A percentile compares a stretch with the other conserved stretches of the same genome.
Evolutionary conservation across 1,140 invertebrate genomes (phyloP).

Genomic region (Anagrus nilaparvatae): DNA sequence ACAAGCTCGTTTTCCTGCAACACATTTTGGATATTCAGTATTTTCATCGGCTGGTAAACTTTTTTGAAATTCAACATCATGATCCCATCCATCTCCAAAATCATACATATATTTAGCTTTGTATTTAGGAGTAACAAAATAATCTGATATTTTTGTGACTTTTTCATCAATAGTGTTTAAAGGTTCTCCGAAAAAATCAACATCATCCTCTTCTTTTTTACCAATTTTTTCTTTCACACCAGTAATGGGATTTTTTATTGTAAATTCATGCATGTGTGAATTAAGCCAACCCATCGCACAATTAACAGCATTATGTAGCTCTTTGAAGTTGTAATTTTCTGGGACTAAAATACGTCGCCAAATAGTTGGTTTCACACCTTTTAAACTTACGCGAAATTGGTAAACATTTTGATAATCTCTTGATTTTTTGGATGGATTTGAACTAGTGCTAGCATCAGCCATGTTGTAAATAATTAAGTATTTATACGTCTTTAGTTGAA

Average conservation of each 20-base stretch:
- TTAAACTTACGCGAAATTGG: not conserved
- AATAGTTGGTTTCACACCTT: too few species aligned
- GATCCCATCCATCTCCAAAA: conserved; percentile 4
- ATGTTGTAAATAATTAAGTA: too few species aligned
- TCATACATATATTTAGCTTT: conserved; percentile 2
- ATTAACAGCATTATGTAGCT: too few species aligned
- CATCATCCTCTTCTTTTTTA: not conserved
- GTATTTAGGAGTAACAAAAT: not conserved
- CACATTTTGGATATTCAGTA: not conserved
- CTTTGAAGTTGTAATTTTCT: not conserved
- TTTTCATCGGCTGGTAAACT: not conserved
- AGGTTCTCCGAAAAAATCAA: too few species aligned
- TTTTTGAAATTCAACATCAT: not conserved
- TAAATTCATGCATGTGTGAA: not conserved
- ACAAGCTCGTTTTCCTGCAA: conserved; percentile 6
- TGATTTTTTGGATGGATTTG: too few species aligned
- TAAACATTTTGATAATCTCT: too few species aligned
- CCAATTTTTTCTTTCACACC: not conserved
- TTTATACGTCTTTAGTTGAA: too few species aligned
- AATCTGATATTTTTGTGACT: conserved; percentile 1
- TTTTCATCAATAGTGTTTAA: not conserved
- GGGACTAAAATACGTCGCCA: conserved; percentile 1
- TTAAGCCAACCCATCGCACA: conserved; percentile 5
- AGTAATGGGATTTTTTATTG: not conserved
- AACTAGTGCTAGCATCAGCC: too few species aligned